Evolutionary conservation across 2,797 vertebrate genomes (phyloP).

Genomic region (Sebastes glaucus): DNA sequence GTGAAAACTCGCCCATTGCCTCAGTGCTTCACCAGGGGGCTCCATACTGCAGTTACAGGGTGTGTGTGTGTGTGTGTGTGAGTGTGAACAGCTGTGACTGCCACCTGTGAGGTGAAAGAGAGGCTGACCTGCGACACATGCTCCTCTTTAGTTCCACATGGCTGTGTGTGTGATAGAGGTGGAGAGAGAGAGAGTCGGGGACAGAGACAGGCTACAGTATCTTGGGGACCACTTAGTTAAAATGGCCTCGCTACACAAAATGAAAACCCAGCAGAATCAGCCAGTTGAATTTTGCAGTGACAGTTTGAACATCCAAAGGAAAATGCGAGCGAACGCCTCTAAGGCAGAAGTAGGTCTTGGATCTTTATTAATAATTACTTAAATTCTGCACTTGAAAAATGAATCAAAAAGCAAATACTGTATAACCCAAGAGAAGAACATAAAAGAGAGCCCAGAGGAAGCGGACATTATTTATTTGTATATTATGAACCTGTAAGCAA

Average conservation of each 20-base stretch:
- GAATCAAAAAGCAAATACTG: constrained; percentile 43
- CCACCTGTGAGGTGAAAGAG: constrained; percentile 69
- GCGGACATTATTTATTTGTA: background rate
- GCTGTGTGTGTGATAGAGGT: background rate
- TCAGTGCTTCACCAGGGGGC: constrained; percentile 45
- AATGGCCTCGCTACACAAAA: constrained; percentile 26
- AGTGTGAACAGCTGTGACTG: constrained; percentile 59
- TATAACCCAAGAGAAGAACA: constrained; percentile 9
- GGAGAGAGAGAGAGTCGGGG: background rate
- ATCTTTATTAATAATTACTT: constrained; percentile 52
- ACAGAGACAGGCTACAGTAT: constrained; percentile 12
- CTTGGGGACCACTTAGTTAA: constrained; percentile 39
- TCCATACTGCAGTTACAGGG: constrained; percentile 15
- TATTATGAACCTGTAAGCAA: background rate
- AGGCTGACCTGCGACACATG: constrained; percentile 69
- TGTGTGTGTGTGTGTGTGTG: background rate
- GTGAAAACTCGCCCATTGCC: background rate
- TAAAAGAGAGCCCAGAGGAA: constrained; percentile 24
- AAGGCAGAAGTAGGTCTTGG: constrained; percentile 18
- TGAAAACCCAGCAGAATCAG: constrained; percentile 15
- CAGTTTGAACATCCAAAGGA: constrained; percentile 15
- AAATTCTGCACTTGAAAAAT: constrained; percentile 37
- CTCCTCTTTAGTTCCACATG: constrained; percentile 63
- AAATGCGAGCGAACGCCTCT: background rate
- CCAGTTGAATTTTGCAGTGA: constrained; percentile 9